Evolutionary conservation across 2,113 vertebrate species (phyloP), one percentile per base, ranked within the genome.

Genomic region (Clupea harengus): DNA sequence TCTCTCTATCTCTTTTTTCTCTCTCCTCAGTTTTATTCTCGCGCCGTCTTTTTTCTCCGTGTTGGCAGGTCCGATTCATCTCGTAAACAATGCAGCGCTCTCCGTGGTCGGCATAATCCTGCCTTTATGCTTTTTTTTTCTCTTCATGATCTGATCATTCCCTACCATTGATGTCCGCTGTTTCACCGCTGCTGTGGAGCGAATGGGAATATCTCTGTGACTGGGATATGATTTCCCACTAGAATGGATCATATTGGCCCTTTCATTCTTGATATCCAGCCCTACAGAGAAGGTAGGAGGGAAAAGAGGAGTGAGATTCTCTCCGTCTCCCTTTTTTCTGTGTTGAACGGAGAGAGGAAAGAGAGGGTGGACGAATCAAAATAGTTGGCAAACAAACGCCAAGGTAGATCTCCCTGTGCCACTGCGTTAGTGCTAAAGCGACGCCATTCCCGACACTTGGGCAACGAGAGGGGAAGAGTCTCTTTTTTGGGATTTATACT

Each of bases 401-500:
- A 87, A 91, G 89, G 89, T 86, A 75, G 82, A 87, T 92, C 93
- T 91, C 88, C 90, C 83, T 87, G 90, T 92, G 89, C 90, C 88
- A 87, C 89, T 85, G 89, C 91, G 89, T 90, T 90, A 85, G 91
- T 88, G 88, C 78, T 85, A 87, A 87, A 91, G 88, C 89, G 7
- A 1, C 91, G 89, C 89, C 91, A 90, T 88, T 90, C 90, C 88
- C 86, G 10, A 82, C 88, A 87, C 89, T 92, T 87, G 86, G 89
- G 89, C 90, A 89, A 89, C 89, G 92, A 88, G 80, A 92, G 88
- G 91, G 92, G 89, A 90, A 89, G 81, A 91, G 89, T 94, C 92
- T 94, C 92, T 91, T 39, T 39, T 39, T 88, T 93, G 92, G 93
- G 94, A 94, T 93, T 95, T 95, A 95, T 95, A 95, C 95, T 95